These are phyloP conservation scores for Calycopis cecrops DNA, from an alignment of 1,140 invertebrate genomes.

Conservation along the genomic window DNA sequence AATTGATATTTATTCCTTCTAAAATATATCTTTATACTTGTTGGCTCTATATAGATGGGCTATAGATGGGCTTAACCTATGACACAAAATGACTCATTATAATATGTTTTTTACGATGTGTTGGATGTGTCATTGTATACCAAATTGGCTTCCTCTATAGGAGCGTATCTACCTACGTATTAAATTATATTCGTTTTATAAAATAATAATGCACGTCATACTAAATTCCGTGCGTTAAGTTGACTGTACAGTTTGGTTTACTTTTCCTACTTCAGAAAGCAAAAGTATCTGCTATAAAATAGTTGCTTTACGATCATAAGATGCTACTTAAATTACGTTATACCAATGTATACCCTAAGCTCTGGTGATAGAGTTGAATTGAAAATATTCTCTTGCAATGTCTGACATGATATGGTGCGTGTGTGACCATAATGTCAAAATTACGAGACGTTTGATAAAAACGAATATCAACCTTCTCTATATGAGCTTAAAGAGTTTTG, in stretches of 20 bases:
- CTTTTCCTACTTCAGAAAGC: constrained; percentile 28
- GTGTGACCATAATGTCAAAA: constrained; percentile 28
- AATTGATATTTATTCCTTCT: too few relatives aligned
- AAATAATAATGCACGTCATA: too few relatives aligned
- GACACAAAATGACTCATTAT: too few relatives aligned
- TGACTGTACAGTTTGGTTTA: constrained; percentile 14
- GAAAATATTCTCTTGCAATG: constrained; percentile 10
- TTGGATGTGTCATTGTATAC: too few relatives aligned
- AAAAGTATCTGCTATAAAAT: constrained; percentile 26
- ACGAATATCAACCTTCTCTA: constrained; percentile 10
- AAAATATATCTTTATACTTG: too few relatives aligned
- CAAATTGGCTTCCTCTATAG: too few relatives aligned
- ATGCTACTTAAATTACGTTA: constrained; percentile 1
- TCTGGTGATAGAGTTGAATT: constrained; percentile 18
- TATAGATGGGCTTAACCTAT: too few relatives aligned
- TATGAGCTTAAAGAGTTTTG: background rate
- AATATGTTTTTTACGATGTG: too few relatives aligned
- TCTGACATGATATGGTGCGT: constrained; percentile 26
- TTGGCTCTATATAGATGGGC: too few relatives aligned
- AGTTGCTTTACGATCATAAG: constrained; percentile 24
- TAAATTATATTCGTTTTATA: too few relatives aligned
- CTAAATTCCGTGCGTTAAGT: background rate
- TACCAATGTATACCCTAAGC: constrained; percentile 16
- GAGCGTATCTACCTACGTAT: too few relatives aligned
- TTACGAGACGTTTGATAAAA: constrained; percentile 8